phyloP scores from a whole-genome alignment of 2,888 invertebrate species.

The Lasioglossum vierecki region DNA sequence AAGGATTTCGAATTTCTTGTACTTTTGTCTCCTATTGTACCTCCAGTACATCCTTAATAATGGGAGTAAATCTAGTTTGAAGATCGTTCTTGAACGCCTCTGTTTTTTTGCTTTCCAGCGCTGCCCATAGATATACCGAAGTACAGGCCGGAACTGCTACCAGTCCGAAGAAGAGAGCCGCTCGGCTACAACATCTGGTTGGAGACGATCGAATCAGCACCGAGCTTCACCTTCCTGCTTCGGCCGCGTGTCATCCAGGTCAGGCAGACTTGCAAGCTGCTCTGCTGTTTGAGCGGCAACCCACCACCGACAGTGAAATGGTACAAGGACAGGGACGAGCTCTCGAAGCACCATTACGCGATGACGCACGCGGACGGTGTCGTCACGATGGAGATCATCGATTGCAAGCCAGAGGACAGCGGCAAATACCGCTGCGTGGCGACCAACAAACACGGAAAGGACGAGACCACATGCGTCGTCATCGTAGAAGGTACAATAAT shows the following conservation, averaged over 20 bases:
- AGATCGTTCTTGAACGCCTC: not conserved
- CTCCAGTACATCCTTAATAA: not conserved
- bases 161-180: conserved; percentile 91
- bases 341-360: conserved; percentile 95
- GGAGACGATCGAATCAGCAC: conserved; percentile 96
- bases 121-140: conserved; percentile 89
- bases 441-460: conserved; percentile 96
- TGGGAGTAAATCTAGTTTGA: not conserved
- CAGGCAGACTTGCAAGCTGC: conserved; percentile 97
- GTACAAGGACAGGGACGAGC: conserved; percentile 96
- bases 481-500: conserved; percentile 93
- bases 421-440: conserved; percentile 98
- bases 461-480: conserved; percentile 97
- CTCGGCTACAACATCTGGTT: conserved; percentile 95
- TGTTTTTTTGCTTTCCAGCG: conserved; percentile 85
- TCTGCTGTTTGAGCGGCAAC: conserved; percentile 97
- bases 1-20: too few relatives aligned
- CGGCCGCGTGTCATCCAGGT: conserved; percentile 99
- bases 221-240: conserved; percentile 98
- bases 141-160: conserved; percentile 88
- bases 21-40: too few relatives aligned
- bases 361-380: conserved; percentile 97
- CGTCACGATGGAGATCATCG: conserved; percentile 97
- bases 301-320: conserved; percentile 97
- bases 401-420: conserved; percentile 97